These are phyloP conservation scores for Dioctria linearis DNA, from an alignment of 2,888 invertebrate genomes.

Conservation along the genomic window DNA sequence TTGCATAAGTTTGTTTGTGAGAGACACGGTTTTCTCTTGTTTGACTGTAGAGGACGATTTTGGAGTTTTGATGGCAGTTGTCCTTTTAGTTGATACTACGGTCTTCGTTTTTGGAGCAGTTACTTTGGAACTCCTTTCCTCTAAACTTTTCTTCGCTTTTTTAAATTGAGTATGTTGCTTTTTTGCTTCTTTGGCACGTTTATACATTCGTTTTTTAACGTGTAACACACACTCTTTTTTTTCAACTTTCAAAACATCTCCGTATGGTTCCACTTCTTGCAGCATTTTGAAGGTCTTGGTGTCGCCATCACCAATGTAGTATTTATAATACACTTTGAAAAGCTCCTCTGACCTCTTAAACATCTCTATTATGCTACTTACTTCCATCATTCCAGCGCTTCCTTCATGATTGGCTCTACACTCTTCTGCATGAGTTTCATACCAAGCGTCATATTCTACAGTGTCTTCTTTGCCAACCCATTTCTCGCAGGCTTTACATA, in stretches of 20 bases:
- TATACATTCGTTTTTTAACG: conserved; percentile 23
- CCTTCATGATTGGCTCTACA: conserved; percentile 33
- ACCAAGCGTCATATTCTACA: conserved; percentile 26
- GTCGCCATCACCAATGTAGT: conserved; percentile 32
- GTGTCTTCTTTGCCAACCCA: conserved; percentile 22
- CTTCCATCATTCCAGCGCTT: conserved; percentile 33
- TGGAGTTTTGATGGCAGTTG: background rate
- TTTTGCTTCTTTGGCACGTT: conserved; percentile 36
- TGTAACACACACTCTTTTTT: conserved; percentile 34
- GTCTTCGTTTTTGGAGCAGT: background rate
- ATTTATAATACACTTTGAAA: conserved; percentile 35
- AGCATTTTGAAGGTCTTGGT: conserved; percentile 30
- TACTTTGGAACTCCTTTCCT: background rate
- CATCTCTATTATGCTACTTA: conserved; percentile 28
- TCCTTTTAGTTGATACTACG: background rate
- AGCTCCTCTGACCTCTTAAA: conserved; percentile 6
- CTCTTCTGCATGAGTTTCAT: conserved; percentile 20
- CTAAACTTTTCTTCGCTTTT: background rate
- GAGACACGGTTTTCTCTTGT: no score
- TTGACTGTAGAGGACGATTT: background rate
- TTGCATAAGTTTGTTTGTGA: conserved; percentile 31
- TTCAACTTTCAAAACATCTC: conserved; percentile 7
- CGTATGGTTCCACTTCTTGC: conserved; percentile 25
- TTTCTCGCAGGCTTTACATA: conserved; percentile 22
- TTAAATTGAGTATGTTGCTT: background rate